Base-by-base conservation (phyloP, 2,797 vertebrate species). In the Rhinichthys osculus region DNA sequence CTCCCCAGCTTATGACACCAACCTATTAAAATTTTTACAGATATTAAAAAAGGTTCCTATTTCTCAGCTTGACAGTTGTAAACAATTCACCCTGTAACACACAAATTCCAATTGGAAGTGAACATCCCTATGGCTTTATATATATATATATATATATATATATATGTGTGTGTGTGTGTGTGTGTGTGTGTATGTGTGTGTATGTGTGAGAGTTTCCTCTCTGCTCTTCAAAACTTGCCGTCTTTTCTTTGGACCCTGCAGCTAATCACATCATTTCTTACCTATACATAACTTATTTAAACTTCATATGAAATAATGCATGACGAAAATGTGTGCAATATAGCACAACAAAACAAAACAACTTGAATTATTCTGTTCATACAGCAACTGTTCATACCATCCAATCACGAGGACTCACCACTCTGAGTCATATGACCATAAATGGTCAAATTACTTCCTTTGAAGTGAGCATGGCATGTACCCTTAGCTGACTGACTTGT, bases 1-100 rank as follows among this genome's bases (percentile, higher is more conserved):
- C 44, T 30, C 90, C 90, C 90, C 90, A 92, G 81, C 91, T 91
- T 72, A 90, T 62, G 40, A 91, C 3, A 42, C 90, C 91, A 86
- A 91, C 84, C 91, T 92, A 35, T 70, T 33, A 66, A 78, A 85
- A 86, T 33, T 14, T 14, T 64, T 57, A 27, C 27, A 85, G 11
- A 59, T 42, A 57, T 52, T 64, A 27, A 40, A 81, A 27, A 47
- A 79, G n/a, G 16, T 21, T 44, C 14, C 4, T 27, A 19, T 27
- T 62, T n/a, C 5, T 76, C 10, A 77, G 19, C 16, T 8, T 35
- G 35, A 5, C 35, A 35, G 35, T 35, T 35, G 35, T 35, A 5
- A 35, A 35, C 35, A 35, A 6, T 6, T 59, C 3, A 62, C 11
- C 11, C 21, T n/a, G 42, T 35, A 14, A 35, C 7, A 62, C 59